Evolutionary conservation across 2,113 vertebrate species (phyloP), one percentile per base, ranked within the genome.

Genomic region (Fukomys damarensis): DNA sequence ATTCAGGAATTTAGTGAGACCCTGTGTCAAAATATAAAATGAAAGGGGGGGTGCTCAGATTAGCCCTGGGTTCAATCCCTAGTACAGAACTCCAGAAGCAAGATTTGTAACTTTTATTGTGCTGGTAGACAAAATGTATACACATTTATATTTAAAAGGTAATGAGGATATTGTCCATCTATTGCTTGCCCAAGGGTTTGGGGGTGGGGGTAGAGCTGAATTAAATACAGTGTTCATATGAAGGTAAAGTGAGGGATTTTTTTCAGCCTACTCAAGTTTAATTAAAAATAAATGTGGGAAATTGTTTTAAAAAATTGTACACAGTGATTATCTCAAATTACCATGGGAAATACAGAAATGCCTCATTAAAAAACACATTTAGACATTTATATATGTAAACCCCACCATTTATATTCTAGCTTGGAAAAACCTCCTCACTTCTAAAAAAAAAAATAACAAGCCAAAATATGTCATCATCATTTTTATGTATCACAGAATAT

Each of bases 361-460:
- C 82, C 90, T 98, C 98, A 98, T 97, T 97, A 97, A 98, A 98
- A 97, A 96, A 95, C 90, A 97, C 93, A 98, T 97, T 97, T 96
- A 98, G 97, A 96, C 86, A 91, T 94, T 98, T 96, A 87, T 86
- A 96, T 92, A 92, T 91, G 96, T 93, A 97, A 93, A 93, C 87
- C 77, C 58, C 30, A 84, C 96, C 96, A 96, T 96, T 96, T 98
- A 95, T 96, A 96, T 95, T 98, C 97, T 95, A 96, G 82, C 95
- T 94, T 96, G 91, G 90, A 94, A 97, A 96, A 97, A 72, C 0
- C n/a, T 81, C 66, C 17, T 93, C 32, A 90, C 17, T 68, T 95
- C 93, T 95, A 59, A 95, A 97, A 94, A 79, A 83, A 95, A 94
- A 79, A 83, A 95, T 59, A 84, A 14, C 14, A 38, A 93, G 16